Conservation (phyloP, 2,888 invertebrate species). For the Eupithecia subfuscata region DNA sequence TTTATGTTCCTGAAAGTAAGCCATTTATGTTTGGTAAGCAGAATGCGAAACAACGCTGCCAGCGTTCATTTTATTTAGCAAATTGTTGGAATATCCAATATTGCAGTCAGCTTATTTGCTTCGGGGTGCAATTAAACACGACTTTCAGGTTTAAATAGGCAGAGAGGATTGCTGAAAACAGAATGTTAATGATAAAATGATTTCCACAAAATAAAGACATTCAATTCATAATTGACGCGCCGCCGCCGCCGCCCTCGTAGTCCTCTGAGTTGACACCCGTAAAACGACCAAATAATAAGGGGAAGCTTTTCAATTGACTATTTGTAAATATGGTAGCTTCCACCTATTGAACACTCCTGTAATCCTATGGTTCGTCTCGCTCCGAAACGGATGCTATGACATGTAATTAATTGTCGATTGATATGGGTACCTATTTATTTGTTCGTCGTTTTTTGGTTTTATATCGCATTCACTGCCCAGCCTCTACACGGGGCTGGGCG, state of each 20-base stretch:
- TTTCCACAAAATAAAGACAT: neutral
- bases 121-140: neutral
- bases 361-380: slow-evolving; percentile 14
- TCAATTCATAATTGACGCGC: neutral
- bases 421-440: neutral
- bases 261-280: slow-evolving; percentile 31
- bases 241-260: neutral
- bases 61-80: neutral
- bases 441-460: neutral
- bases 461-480: neutral
- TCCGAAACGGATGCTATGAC: neutral
- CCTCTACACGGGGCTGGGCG: no score
- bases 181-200: neutral
- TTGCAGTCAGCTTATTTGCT: neutral
- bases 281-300: slow-evolving; percentile 38
- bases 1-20: neutral
- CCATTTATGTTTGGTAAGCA: neutral
- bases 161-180: neutral
- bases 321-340: slow-evolving; percentile 22
- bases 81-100: neutral
- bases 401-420: slow-evolving; percentile 10
- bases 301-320: slow-evolving; percentile 27
- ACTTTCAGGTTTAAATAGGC: neutral
- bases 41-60: neutral
- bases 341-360: slow-evolving; percentile 8